Conservation (phyloP, 2,113 vertebrate species). For the Melanocharis versteri region DNA sequence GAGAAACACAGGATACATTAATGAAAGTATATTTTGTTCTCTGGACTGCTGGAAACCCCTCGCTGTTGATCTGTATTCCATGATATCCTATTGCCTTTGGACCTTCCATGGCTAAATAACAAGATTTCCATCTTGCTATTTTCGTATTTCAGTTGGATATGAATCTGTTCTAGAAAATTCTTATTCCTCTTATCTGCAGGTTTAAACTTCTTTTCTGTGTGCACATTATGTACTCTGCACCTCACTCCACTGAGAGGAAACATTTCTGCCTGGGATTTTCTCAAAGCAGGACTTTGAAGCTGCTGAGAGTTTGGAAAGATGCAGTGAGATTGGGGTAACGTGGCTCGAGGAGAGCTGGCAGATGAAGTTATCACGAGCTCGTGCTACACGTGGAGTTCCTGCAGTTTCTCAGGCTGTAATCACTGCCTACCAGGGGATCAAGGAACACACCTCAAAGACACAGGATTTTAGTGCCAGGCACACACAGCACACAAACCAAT, state of each 20-base stretch:
- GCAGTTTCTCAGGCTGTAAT: neutral
- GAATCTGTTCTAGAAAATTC: neutral
- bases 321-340: accelerated
- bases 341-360: neutral
- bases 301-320: neutral
- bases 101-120: neutral
- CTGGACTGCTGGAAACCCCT: neutral
- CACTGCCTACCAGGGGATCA: neutral
- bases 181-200: neutral
- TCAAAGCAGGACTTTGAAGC: neutral
- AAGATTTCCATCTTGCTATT: too few relatives aligned
- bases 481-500: accelerated
- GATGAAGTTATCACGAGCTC: neutral
- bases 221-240: too few relatives aligned
- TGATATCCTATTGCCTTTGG: neutral
- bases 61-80: neutral
- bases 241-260: neutral
- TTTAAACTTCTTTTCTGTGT: neutral
- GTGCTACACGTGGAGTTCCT: neutral
- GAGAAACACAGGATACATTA: neutral
- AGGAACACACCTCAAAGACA: accelerated
- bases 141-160: neutral
- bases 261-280: neutral
- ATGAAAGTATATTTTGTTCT: neutral
- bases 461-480: neutral